A percentile compares a stretch with the other conserved stretches of the same genome.
phyloP scores from a whole-genome alignment of 2,113 vertebrate genomes.

The Callionymus lyra region DNA sequence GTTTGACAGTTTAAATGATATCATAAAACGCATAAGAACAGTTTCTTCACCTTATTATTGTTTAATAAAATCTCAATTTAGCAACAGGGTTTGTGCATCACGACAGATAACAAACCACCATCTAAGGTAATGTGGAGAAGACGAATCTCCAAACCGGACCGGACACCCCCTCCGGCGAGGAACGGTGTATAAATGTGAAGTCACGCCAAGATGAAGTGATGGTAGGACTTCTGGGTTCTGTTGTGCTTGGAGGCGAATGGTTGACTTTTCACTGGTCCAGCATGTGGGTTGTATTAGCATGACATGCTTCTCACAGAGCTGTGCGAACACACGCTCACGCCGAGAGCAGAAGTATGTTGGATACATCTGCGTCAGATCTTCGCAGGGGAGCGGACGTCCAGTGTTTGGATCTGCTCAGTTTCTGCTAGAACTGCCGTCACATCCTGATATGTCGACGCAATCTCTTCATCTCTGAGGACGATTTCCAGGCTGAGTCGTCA shows the following conservation, averaged over 20 bases:
- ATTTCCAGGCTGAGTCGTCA: too few relatives aligned
- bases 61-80: constrained; percentile 17
- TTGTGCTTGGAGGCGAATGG: too few relatives aligned
- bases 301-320: constrained; percentile 4
- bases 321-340: constrained; percentile 11
- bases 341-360: constrained; percentile 17
- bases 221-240: background rate
- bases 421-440: constrained; percentile 16
- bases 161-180: background rate
- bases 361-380: constrained; percentile 35
- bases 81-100: constrained; percentile 9
- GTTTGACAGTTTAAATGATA: too few relatives aligned
- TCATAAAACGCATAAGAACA: too few relatives aligned
- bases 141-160: constrained; percentile 14
- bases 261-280: background rate
- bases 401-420: constrained; percentile 35
- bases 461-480: constrained; percentile 21
- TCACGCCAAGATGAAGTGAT: constrained; percentile 2
- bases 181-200: constrained; percentile 15
- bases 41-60: background rate
- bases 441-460: constrained; percentile 2
- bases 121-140: constrained; percentile 28
- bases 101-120: constrained; percentile 20
- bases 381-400: constrained; percentile 25
- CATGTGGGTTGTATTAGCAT: too few relatives aligned